These are phyloP conservation scores for Leptinotarsa peninsularis DNA, from an alignment of 2,888 invertebrate genomes.

Conservation along the genomic window DNA sequence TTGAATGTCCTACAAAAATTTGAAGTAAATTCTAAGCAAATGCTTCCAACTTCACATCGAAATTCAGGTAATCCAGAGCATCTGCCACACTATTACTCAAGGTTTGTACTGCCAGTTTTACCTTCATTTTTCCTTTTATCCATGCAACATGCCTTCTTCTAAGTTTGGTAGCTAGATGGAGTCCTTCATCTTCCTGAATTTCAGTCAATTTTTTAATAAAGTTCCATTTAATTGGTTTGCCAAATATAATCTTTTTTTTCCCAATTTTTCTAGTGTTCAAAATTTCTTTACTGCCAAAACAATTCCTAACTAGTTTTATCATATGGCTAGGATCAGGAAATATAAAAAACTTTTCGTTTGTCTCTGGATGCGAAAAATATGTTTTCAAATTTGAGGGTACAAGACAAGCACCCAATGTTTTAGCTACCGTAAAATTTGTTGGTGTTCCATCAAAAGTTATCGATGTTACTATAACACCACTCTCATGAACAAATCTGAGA, in stretches of 20 bases:
- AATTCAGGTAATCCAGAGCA: slow-evolving; percentile 15
- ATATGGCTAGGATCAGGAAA: slow-evolving; percentile 18
- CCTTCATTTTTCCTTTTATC: slow-evolving; percentile 46
- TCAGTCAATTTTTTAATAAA: slow-evolving; percentile 36
- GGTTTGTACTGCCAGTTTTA: slow-evolving; percentile 46
- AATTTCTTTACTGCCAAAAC: slow-evolving; percentile 15
- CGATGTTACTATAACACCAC: slow-evolving; percentile 28
- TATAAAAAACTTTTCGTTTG: slow-evolving; percentile 1
- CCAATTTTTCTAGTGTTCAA: neutral
- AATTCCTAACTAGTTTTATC: slow-evolving; percentile 5
- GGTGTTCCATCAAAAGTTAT: slow-evolving; percentile 30
- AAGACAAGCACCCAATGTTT: slow-evolving; percentile 9
- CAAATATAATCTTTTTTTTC: neutral
- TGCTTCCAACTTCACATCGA: neutral
- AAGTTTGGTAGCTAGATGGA: slow-evolving; percentile 21
- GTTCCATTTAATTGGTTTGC: slow-evolving; percentile 1
- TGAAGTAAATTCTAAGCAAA: slow-evolving; percentile 19
- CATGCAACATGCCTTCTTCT: slow-evolving; percentile 22
- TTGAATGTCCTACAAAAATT: slow-evolving; percentile 28
- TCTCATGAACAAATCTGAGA: slow-evolving; percentile 27
- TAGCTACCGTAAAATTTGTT: slow-evolving; percentile 10
- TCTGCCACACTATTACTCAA: slow-evolving; percentile 40
- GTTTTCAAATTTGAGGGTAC: neutral
- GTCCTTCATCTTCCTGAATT: slow-evolving; percentile 36
- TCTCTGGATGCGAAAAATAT: slow-evolving; percentile 13